Percentiles rank a stretch among this genome's conserved stretches.
phyloP scores from a whole-genome alignment of 2,888 invertebrate species.

The Drosophila barbarae region DNA sequence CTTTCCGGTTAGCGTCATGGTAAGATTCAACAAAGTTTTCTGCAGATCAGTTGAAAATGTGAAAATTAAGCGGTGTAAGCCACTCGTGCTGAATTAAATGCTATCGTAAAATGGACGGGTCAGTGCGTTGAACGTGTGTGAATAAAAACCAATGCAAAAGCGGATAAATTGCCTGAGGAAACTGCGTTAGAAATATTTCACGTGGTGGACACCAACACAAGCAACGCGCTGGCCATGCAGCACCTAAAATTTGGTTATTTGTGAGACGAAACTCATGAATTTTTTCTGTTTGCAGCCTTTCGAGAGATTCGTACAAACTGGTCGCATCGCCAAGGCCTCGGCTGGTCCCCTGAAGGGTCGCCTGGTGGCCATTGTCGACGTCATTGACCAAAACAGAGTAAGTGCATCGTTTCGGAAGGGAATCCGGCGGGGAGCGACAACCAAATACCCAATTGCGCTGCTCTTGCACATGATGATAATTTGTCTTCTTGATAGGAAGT shows the following conservation, averaged over 20 bases:
- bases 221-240: conserved; percentile 34
- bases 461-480: conserved; percentile 79
- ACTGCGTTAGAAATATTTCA: conserved; percentile 41
- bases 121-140: conserved; percentile 18
- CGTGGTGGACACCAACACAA: conserved; percentile 48
- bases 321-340: conserved; percentile 97
- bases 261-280: conserved; percentile 23
- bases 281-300: conserved; percentile 84
- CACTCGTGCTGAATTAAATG: conserved; percentile 46
- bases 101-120: conserved; percentile 12
- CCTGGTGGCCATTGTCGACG: conserved; percentile 95
- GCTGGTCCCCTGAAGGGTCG: conserved; percentile 95
- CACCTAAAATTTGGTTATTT: conserved; percentile 8
- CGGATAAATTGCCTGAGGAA: background rate
- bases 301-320: conserved; percentile 96
- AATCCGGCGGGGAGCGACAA: conserved; percentile 10
- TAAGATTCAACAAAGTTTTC: conserved; percentile 68
- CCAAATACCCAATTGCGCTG: background rate
- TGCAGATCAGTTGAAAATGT: conserved; percentile 57
- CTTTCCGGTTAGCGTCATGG: conserved; percentile 80
- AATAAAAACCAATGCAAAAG: background rate
- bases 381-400: conserved; percentile 97
- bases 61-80: conserved; percentile 57
- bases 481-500: conserved; percentile 85
- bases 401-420: conserved; percentile 66